phyloP scores from a whole-genome alignment of 2,113 vertebrate genomes.

The Pseudorectes ferrugineus region DNA sequence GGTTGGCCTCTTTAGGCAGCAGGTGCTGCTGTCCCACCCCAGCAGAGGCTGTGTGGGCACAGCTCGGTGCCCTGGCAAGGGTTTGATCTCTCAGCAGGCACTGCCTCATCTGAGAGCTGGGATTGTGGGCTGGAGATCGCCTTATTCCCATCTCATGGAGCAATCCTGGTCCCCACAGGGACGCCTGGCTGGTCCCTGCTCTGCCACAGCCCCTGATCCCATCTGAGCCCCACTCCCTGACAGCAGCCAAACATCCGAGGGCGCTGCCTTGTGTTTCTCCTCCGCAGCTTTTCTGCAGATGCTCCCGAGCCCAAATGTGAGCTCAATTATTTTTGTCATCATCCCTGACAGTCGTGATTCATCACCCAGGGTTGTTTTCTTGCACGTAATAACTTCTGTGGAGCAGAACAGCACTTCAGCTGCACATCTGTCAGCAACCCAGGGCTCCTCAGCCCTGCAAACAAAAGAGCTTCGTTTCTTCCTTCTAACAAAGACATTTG shows the following conservation, averaged over 20 bases:
- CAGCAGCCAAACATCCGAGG: background rate
- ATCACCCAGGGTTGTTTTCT: background rate
- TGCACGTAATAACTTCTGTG: background rate
- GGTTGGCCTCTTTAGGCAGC: no score
- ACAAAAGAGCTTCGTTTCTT: background rate
- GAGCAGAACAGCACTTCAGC: background rate
- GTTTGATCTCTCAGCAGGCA: background rate
- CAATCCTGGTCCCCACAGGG: background rate
- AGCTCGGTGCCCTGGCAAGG: background rate
- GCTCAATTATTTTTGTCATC: background rate
- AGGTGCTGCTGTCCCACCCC: background rate
- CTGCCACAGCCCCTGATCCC: background rate
- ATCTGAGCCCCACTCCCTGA: background rate
- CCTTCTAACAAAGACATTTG: background rate
- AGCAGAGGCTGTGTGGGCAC: background rate
- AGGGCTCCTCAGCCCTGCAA: background rate
- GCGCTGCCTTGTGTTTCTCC: background rate
- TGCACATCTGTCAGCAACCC: conserved; percentile 18
- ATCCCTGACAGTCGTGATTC: background rate
- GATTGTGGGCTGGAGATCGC: background rate
- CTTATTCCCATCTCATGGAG: background rate
- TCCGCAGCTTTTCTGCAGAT: background rate
- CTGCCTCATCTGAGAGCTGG: background rate
- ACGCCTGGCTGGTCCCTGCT: background rate
- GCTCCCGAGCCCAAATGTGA: background rate